Base-by-base conservation (phyloP, 2,113 vertebrate genomes). In the Anguilla rostrata region DNA sequence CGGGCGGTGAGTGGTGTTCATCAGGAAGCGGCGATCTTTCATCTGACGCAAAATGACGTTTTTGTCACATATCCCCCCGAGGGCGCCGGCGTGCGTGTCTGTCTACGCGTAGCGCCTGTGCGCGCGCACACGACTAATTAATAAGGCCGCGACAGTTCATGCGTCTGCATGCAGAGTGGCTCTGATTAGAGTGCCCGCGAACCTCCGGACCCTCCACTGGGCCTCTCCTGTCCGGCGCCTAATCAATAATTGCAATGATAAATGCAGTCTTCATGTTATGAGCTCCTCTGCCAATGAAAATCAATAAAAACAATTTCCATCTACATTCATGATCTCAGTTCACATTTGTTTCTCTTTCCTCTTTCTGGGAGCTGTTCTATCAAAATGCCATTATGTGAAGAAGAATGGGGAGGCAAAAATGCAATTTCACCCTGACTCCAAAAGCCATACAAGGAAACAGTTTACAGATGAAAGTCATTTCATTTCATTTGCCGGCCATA, bases 241-340 rank as follows among this genome's bases (percentile, higher is more conserved):
- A 91, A 90, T 92, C 90, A 88, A 94, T 92, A 93, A 89, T 83
- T 88, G 60, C 86, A 92, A 93, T 94, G 91, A 93, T 94, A 94
- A 96, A 93, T 90, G 89, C 91, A 95, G 93, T 91, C 87, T 88
- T 90, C 87, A 49, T 93, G 91, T 95, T 96, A 93, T 91, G 89
- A 92, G 91, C 91, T 94, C 82, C 88, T 90, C 87, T 89, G 89
- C 89, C 89, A 93, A 89, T 90, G 92, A 94, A 95, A 97, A 98
- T 97, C 96, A 94, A 96, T 96, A 96, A 93, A 96, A 96, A 96
- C 90, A 93, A 96, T 96, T 96, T 95, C 92, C 90, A 95, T 95
- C 88, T 93, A 87, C 91, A 92, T 95, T 94, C 90, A 93, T 89
- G 88, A 94, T 93, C 87, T 92, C 83, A 87, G 53, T 92, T 92